A percentile compares a stretch with the other conserved stretches of the same genome.
phyloP scores from a whole-genome alignment of 2,113 vertebrate genomes.

The Lycaon pictus region DNA sequence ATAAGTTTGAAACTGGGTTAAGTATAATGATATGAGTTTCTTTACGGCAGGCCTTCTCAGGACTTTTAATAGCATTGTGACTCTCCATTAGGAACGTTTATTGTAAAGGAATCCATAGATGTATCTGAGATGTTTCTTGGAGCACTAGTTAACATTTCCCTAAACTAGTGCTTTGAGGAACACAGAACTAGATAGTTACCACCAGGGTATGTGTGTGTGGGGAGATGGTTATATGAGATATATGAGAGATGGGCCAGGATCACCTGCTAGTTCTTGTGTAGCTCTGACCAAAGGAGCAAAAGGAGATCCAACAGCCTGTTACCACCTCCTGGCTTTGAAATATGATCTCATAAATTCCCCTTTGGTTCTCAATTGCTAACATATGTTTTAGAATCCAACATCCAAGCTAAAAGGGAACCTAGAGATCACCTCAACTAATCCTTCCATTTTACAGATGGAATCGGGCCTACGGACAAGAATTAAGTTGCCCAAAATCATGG shows the following conservation, averaged over 20 bases:
- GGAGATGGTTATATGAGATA: not conserved
- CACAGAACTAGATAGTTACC: not conserved
- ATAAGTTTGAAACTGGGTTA: not conserved
- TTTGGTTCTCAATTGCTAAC: slow-evolving; percentile 27
- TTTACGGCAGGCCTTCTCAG: not conserved
- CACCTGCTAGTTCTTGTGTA: not conserved
- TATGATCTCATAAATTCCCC: not conserved
- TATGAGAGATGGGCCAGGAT: not conserved
- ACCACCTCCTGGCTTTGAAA: slow-evolving; percentile 2
- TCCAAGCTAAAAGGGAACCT: not conserved
- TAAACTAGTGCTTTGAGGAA: not conserved
- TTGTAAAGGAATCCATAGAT: not conserved
- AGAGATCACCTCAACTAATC: not conserved
- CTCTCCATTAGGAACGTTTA: not conserved
- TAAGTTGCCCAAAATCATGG: not conserved
- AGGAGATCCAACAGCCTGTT: not conserved
- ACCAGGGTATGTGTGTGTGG: not conserved
- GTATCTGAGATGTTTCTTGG: not conserved
- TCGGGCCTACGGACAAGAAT: not conserved
- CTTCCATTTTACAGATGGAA: not conserved
- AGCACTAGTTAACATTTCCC: not conserved
- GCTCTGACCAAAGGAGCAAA: not conserved
- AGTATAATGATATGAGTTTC: not conserved
- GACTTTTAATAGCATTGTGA: not conserved
- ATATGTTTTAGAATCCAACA: not conserved